phyloP scores from a whole-genome alignment of 2,113 vertebrate species.

The Nycticebus coucang region DNA sequence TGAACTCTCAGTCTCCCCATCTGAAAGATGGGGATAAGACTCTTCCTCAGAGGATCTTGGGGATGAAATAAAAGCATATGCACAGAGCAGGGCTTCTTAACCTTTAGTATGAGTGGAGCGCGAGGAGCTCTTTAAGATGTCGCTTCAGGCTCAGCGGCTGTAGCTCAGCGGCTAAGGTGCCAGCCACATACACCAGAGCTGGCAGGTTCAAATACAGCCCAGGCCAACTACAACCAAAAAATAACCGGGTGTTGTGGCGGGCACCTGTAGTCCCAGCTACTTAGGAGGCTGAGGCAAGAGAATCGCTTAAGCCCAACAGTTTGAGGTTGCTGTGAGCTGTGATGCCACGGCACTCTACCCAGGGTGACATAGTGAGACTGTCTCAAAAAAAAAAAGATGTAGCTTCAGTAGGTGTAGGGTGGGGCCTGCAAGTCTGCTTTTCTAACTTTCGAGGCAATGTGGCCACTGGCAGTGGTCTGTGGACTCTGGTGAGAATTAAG shows the following conservation, averaged over 20 bases:
- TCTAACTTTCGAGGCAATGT: not conserved
- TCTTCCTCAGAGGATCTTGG: not conserved
- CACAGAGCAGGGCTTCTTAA: not conserved
- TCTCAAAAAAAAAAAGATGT: no score
- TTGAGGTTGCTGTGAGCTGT: no score
- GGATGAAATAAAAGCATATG: not conserved
- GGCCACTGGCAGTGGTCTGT: not conserved
- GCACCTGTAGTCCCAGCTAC: no score
- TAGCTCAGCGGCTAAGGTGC: no score
- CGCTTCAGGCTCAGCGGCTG: not conserved
- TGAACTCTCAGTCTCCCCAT: not conserved
- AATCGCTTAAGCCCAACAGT: no score
- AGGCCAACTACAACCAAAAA: no score
- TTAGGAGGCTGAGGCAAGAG: no score
- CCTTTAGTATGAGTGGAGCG: not conserved
- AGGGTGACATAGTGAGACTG: no score
- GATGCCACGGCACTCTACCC: no score
- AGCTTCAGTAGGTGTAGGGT: not conserved
- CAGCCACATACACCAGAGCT: no score
- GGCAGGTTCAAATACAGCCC: no score
- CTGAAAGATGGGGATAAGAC: slow-evolving; percentile 5
- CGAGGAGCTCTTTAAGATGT: not conserved
- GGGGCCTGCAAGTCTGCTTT: not conserved
- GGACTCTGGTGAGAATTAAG: not conserved
- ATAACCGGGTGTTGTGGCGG: no score